These are phyloP conservation scores for Caenorhabditis plicata DNA, from an alignment of 2,888 invertebrate species.

Conservation along the genomic window DNA sequence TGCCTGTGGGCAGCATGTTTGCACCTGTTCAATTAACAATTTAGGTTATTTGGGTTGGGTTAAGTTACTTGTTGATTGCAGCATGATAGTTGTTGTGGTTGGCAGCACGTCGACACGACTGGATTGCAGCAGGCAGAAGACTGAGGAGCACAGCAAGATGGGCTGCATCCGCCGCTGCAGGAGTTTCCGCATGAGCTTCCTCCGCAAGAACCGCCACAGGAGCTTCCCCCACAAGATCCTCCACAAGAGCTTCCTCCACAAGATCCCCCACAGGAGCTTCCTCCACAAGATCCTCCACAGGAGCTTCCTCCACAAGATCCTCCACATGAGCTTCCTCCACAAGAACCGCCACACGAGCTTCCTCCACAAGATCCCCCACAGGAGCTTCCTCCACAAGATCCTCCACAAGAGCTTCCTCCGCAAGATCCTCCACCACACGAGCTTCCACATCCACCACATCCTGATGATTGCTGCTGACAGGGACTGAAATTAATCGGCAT, in stretches of 20 bases:
- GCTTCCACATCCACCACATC: conserved; percentile 16
- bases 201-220: background rate
- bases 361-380: conserved; percentile 12
- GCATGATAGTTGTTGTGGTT: conserved; percentile 15
- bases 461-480: conserved; percentile 16
- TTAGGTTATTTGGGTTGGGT: background rate
- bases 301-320: conserved; percentile 3
- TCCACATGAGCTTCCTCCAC: background rate
- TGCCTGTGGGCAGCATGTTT: conserved; percentile 30
- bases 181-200: conserved; percentile 8
- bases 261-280: conserved; percentile 11
- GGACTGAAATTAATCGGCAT: conserved; percentile 34
- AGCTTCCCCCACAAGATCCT: conserved; percentile 1
- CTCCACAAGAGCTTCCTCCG: conserved; percentile 2
- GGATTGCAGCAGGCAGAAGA: conserved; percentile 27
- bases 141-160: conserved; percentile 23
- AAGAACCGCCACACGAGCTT: conserved; percentile 9
- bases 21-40: conserved; percentile 5
- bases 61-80: conserved; percentile 19
- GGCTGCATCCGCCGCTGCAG: conserved; percentile 19
- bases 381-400: conserved; percentile 10
- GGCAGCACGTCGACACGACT: conserved; percentile 6
- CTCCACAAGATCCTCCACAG: conserved; percentile 11
- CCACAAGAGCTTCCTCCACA: conserved; percentile 11
- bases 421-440: conserved; percentile 14